Percentiles rank a stretch among this genome's conserved stretches.
phyloP scores from a whole-genome alignment of 2,888 invertebrate genomes.

The Craniophora ligustri region DNA sequence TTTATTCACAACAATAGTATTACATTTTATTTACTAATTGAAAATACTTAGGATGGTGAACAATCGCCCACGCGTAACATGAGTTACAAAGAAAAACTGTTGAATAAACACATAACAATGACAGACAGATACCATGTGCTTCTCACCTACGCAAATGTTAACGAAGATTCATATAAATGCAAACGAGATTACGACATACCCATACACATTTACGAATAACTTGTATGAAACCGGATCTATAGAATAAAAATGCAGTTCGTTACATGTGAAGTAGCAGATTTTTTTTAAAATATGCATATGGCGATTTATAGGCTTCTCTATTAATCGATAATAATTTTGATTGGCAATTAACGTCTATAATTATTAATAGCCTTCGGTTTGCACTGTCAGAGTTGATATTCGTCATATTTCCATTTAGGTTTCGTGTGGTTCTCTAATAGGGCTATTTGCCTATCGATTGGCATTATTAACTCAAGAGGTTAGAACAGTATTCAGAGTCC shows the following conservation, averaged over 20 bases:
- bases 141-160: slow-evolving; percentile 60
- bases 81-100: slow-evolving; percentile 1
- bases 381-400: too few species aligned
- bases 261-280: slow-evolving; percentile 9
- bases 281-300: slow-evolving; percentile 30
- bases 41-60: slow-evolving; percentile 12
- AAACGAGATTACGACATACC: slow-evolving; percentile 62
- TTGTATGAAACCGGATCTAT: slow-evolving; percentile 56
- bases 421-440: too few species aligned
- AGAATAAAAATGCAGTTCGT: slow-evolving; percentile 51
- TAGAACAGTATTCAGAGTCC: not conserved
- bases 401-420: too few species aligned
- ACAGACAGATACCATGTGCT: slow-evolving; percentile 44
- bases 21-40: slow-evolving; percentile 11
- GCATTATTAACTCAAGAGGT: too few species aligned
- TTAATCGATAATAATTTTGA: slow-evolving; percentile 16
- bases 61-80: slow-evolving; percentile 16
- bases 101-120: slow-evolving; percentile 31
- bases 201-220: slow-evolving; percentile 24
- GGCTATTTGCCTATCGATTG: too few species aligned
- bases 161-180: slow-evolving; percentile 59
- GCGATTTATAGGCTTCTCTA: slow-evolving; percentile 19
- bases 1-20: slow-evolving; percentile 4
- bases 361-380: not conserved
- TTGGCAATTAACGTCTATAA: slow-evolving; percentile 1